Conservation (phyloP, 2,797 vertebrate genomes). For the Macrochelys suwanniensis region DNA sequence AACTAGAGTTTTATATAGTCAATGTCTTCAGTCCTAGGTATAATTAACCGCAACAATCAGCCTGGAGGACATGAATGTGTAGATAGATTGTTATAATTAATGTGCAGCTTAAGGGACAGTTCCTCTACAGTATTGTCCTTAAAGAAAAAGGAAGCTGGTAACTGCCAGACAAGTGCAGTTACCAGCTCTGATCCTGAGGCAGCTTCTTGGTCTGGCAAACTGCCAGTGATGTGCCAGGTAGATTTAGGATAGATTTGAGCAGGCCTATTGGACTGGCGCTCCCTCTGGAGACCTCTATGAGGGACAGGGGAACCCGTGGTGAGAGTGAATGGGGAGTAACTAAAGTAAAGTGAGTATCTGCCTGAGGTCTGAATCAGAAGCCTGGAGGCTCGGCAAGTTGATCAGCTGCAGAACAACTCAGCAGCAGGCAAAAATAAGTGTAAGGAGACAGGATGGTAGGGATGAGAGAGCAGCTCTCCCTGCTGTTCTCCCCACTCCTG, state of each 20-base stretch:
- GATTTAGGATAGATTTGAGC: neutral
- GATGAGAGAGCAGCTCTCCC: accelerated
- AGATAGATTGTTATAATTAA: neutral
- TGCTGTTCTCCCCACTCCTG: neutral
- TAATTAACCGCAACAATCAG: conserved; percentile 27
- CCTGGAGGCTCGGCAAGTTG: neutral
- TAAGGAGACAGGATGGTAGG: neutral
- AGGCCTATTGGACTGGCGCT: neutral
- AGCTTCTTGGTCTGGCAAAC: neutral
- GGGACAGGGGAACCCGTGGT: neutral
- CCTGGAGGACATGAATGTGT: neutral
- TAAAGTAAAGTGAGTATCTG: neutral
- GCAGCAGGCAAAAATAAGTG: neutral
- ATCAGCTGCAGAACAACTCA: neutral
- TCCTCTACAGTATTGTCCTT: neutral
- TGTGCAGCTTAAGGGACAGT: neutral
- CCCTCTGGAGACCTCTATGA: neutral
- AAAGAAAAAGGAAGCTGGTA: neutral
- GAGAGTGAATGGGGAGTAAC: neutral
- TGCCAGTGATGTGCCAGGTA: neutral
- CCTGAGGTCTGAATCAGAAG: neutral
- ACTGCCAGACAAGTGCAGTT: neutral
- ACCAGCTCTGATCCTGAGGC: neutral
- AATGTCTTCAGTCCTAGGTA: neutral
- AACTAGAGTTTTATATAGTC: neutral